Percentiles rank a stretch among this genome's conserved stretches.
phyloP scores from a whole-genome alignment of 2,888 invertebrate species.

The Aporophyla nigra region DNA sequence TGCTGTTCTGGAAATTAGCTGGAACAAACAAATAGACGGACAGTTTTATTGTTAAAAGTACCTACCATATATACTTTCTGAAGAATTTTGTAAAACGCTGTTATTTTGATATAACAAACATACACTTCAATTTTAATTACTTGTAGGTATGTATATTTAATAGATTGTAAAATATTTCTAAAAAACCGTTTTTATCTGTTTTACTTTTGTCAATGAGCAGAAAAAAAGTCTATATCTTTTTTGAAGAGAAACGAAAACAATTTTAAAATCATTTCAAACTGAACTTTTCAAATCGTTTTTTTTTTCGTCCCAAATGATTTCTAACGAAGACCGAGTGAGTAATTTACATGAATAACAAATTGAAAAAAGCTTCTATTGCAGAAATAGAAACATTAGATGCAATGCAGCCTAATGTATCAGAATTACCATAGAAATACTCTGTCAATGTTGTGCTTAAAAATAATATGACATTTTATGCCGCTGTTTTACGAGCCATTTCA shows the following conservation, averaged over 20 bases:
- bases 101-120: no score
- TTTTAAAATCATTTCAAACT: not conserved
- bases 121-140: not conserved
- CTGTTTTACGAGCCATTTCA: constrained; percentile 1
- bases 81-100: no score
- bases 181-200: not conserved
- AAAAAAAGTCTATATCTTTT: not conserved
- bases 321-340: not conserved
- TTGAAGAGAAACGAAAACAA: not conserved
- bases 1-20: no score
- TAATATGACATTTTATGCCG: not conserved
- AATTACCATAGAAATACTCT: not conserved
- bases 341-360: constrained; percentile 14
- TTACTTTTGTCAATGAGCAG: not conserved
- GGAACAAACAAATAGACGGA: no score
- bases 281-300: not conserved
- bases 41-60: no score
- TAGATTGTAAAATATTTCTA: not conserved
- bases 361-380: not conserved
- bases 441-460: not conserved
- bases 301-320: not conserved
- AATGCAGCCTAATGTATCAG: not conserved
- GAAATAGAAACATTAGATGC: not conserved
- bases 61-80: no score
- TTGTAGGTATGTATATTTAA: no score